A percentile compares a stretch with the other conserved stretches of the same genome.
Conservation (phyloP, 35 echinoderm and acorn worm genomes). For the Heliocidaris erythrogramma region DNA sequence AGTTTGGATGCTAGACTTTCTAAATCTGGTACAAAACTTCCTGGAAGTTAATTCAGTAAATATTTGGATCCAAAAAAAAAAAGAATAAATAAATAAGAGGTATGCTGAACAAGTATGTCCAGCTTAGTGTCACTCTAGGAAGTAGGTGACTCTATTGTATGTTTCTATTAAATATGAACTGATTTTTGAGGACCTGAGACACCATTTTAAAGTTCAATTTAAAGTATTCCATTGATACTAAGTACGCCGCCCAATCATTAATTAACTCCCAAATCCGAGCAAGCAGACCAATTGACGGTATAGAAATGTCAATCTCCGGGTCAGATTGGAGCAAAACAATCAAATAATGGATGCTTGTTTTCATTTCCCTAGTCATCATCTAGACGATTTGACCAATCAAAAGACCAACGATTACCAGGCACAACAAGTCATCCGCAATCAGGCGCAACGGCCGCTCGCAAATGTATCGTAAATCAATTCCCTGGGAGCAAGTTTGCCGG, state of each 20-base stretch:
- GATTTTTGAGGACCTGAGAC: background rate
- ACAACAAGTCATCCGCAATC: slow-evolving; percentile 37
- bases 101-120: no score
- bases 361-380: slow-evolving; percentile 35
- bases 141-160: no score
- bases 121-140: no score
- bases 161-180: background rate
- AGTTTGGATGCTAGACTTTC: no score
- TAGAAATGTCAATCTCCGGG: slow-evolving; percentile 35
- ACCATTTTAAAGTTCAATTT: background rate
- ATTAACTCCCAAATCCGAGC: slow-evolving; percentile 16
- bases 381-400: slow-evolving; percentile 39
- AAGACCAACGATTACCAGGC: slow-evolving; percentile 19
- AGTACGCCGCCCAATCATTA: slow-evolving; percentile 16
- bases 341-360: slow-evolving; percentile 51
- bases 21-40: no score
- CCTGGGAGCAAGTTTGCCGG: slow-evolving; percentile 20
- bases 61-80: background rate
- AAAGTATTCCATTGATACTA: slow-evolving; percentile 20
- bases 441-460: slow-evolving; percentile 35
- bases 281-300: background rate
- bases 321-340: slow-evolving; percentile 49
- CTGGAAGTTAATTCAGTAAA: no score
- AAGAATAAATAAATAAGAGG: background rate
- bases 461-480: slow-evolving; percentile 55